phyloP scores from a whole-genome alignment of 2,797 vertebrate species.

The Poeciliopsis paucimaculata region DNA sequence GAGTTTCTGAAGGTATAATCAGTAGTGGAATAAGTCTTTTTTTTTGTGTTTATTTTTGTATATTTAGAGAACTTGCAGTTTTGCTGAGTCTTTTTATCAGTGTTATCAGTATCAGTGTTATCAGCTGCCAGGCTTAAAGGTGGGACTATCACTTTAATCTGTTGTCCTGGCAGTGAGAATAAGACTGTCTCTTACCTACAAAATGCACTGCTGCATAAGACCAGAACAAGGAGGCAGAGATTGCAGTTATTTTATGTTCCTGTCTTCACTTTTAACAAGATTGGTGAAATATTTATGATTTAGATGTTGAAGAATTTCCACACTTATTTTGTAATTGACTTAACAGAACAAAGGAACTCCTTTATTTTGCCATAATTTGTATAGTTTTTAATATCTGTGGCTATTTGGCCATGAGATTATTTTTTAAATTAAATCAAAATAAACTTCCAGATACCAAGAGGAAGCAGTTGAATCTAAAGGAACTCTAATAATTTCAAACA shows the following conservation, averaged over 20 bases:
- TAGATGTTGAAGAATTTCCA: neutral
- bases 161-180: conserved; percentile 30
- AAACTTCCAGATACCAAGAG: no score
- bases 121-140: conserved; percentile 53
- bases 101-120: conserved; percentile 5
- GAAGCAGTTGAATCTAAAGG: no score
- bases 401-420: no score
- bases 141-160: conserved; percentile 51
- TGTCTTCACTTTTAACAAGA: neutral
- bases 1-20: conserved; percentile 28
- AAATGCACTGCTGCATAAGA: conserved; percentile 35
- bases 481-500: no score
- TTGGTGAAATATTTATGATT: no score
- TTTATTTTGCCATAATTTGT: neutral
- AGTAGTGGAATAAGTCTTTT: conserved; percentile 1
- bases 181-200: conserved; percentile 31
- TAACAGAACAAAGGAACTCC: no score
- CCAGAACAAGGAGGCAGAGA: neutral
- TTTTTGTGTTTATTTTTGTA: conserved; percentile 6
- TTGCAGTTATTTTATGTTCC: neutral
- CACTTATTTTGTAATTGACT: neutral
- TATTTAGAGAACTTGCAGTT: conserved; percentile 25
- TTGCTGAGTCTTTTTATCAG: conserved; percentile 12
- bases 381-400: neutral
- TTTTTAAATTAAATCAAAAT: no score